Evolutionary conservation across 2,797 vertebrate species (phyloP).

Genomic region (Schizothorax lantsangensis): DNA sequence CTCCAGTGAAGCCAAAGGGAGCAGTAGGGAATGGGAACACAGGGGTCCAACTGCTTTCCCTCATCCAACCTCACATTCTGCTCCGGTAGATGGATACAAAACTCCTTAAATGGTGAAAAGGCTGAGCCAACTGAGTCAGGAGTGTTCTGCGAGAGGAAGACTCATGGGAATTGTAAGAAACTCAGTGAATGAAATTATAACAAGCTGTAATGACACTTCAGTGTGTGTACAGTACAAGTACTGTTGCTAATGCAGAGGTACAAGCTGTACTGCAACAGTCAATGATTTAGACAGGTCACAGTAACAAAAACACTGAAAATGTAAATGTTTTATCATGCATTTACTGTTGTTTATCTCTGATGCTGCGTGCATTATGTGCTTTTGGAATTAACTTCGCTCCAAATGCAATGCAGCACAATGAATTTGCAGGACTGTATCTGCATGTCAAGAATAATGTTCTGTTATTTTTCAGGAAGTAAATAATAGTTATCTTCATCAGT

Average conservation of each 20-base stretch:
- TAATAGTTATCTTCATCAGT: not conserved
- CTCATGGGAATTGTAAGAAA: constrained; percentile 76
- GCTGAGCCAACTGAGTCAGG: constrained; percentile 69
- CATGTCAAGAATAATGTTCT: not conserved
- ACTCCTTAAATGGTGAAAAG: constrained; percentile 86
- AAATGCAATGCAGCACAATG: not conserved
- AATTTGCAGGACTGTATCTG: not conserved
- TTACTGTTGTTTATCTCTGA: not conserved
- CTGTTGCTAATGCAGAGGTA: not conserved
- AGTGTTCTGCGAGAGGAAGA: constrained; percentile 72
- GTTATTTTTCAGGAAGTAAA: not conserved
- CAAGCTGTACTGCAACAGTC: not conserved
- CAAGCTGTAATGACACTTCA: constrained; percentile 61
- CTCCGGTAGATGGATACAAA: constrained; percentile 71
- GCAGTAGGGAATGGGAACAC: constrained; percentile 39
- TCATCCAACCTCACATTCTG: constrained; percentile 38
- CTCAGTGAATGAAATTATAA: constrained; percentile 76
- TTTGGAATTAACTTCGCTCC: not conserved
- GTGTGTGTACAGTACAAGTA: not conserved
- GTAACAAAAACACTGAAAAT: not conserved
- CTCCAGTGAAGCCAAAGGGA: constrained; percentile 37
- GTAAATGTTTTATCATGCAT: not conserved
- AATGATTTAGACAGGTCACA: not conserved
- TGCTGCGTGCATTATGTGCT: not conserved
- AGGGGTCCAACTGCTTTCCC: constrained; percentile 37